Evolutionary conservation across 2,888 invertebrate species (phyloP).

Genomic region (Lomographa bimaculata): DNA sequence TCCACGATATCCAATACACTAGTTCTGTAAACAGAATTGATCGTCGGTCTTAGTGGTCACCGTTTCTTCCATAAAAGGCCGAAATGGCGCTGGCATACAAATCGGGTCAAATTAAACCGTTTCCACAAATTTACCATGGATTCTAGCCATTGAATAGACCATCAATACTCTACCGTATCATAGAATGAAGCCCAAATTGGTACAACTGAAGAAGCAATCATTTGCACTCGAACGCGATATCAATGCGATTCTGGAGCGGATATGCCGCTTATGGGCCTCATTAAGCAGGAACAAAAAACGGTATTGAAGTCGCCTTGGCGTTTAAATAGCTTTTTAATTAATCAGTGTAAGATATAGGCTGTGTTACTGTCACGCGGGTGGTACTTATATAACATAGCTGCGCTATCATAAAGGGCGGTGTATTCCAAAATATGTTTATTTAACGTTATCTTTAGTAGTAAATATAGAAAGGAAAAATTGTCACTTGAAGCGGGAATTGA

Average conservation of each 20-base stretch:
- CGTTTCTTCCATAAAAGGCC: conserved; percentile 9
- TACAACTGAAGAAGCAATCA: conserved; percentile 46
- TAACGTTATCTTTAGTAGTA: no score
- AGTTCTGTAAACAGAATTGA: no score
- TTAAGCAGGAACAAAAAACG: conserved; percentile 65
- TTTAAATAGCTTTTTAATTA: conserved; percentile 72
- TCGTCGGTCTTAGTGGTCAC: conserved; percentile 5
- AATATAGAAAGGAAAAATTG: no score
- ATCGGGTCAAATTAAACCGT: conserved; percentile 16
- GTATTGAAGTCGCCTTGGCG: conserved; percentile 55
- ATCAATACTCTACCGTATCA: conserved; percentile 49
- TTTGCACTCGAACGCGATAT: conserved; percentile 43
- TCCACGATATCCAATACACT: no score
- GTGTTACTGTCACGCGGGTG: conserved; percentile 21
- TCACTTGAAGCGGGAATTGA: no score
- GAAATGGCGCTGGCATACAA: conserved; percentile 9
- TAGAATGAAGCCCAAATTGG: conserved; percentile 44
- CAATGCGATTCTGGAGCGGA: conserved; percentile 60
- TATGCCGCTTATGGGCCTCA: conserved; percentile 71
- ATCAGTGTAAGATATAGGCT: conserved; percentile 38
- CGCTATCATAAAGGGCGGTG: no score
- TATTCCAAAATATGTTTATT: no score
- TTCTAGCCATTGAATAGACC: conserved; percentile 45
- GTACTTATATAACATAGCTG: no score
- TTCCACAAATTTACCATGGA: conserved; percentile 23